phyloP scores from a whole-genome alignment of 2,113 vertebrate species.

The Alouatta palliata region DNA sequence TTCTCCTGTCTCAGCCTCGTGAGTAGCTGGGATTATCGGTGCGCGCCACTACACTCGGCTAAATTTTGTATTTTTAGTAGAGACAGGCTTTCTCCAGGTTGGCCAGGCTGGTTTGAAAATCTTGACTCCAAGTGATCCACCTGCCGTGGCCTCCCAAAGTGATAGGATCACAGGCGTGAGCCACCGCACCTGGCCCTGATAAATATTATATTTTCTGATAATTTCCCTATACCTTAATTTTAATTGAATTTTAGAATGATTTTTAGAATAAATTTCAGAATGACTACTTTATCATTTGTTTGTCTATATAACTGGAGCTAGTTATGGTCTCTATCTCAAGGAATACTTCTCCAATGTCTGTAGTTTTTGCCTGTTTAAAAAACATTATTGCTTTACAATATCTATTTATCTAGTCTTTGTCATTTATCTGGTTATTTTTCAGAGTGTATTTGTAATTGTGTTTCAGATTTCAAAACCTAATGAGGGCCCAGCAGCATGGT shows the following conservation, averaged over 20 bases:
- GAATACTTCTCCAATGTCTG: not conserved
- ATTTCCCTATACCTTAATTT: not conserved
- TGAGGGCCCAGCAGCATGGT: too few species aligned
- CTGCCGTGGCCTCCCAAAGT: too few species aligned
- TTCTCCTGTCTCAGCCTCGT: too few species aligned
- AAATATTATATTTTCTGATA: slow-evolving; percentile 11
- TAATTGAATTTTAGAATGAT: not conserved
- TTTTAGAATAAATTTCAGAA: not conserved
- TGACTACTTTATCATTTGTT: not conserved
- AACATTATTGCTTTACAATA: not conserved
- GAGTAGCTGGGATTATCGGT: too few species aligned
- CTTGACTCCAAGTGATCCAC: too few species aligned
- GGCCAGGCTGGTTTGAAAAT: too few species aligned
- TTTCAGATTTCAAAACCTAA: not conserved
- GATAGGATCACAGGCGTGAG: too few species aligned
- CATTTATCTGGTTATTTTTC: not conserved
- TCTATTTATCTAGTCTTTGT: not conserved
- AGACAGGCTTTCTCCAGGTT: too few species aligned
- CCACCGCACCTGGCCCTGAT: not conserved
- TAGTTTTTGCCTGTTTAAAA: not conserved
- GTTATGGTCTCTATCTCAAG: not conserved
- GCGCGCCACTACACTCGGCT: too few species aligned
- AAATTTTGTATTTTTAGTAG: too few species aligned
- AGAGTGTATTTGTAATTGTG: not conserved
- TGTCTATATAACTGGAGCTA: not conserved